These are phyloP conservation scores for Oligia latruncula DNA, from an alignment of 2,888 invertebrate species.

Conservation along the genomic window DNA sequence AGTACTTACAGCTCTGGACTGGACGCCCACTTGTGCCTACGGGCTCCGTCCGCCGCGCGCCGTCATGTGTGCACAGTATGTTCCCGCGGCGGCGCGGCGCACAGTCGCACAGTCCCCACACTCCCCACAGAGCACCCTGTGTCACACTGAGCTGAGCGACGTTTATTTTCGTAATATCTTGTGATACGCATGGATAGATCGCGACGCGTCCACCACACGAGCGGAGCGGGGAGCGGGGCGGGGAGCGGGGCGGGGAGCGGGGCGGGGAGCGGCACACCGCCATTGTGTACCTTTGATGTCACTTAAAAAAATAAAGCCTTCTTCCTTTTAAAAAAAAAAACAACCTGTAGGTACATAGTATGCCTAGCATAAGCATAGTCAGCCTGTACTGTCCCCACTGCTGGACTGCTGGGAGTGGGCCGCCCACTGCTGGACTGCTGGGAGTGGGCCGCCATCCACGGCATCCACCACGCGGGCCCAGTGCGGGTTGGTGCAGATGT, in stretches of 20 bases:
- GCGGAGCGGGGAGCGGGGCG: conserved; percentile 28
- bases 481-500: too few species aligned
- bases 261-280: neutral
- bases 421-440: too few species aligned
- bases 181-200: conserved; percentile 74
- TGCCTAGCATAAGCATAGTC: too few species aligned
- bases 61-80: conserved; percentile 3
- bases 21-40: neutral
- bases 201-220: neutral
- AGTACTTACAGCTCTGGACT: conserved; percentile 13
- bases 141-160: conserved; percentile 65
- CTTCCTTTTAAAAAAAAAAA: neutral
- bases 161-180: conserved; percentile 57
- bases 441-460: too few species aligned
- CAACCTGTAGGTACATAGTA: too few species aligned
- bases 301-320: neutral
- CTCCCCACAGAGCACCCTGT: conserved; percentile 37
- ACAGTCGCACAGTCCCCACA: conserved; percentile 19
- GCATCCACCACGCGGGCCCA: too few species aligned
- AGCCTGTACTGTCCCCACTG: too few species aligned
- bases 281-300: neutral
- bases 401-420: too few species aligned
- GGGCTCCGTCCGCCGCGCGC: too few species aligned
- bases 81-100: neutral
- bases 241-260: neutral